A percentile compares a stretch with the other conserved stretches of the same genome.
These are phyloP conservation scores for Clanis bilineata DNA, from an alignment of 2,888 invertebrate genomes.

Conservation along the genomic window DNA sequence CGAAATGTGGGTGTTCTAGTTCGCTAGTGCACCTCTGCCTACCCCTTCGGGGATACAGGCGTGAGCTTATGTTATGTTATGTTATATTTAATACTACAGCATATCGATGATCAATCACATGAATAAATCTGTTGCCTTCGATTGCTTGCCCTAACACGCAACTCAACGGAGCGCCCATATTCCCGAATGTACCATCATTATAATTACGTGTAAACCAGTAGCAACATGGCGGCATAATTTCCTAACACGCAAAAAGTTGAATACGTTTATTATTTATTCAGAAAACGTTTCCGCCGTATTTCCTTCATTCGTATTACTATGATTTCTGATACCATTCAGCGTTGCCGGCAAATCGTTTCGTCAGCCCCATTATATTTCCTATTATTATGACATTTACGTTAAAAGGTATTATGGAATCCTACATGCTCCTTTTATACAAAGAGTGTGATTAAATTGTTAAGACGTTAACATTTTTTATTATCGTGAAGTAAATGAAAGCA, in stretches of 20 bases:
- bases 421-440: not conserved
- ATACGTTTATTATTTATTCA: conserved; percentile 27
- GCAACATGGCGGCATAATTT: conserved; percentile 12
- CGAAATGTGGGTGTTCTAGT: too few relatives aligned
- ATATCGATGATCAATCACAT: not conserved
- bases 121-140: not conserved
- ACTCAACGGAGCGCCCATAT: not conserved
- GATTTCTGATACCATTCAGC: conserved; percentile 25
- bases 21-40: too few relatives aligned
- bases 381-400: conserved; percentile 34
- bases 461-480: too few relatives aligned
- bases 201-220: conserved; percentile 11
- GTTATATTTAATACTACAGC: not conserved
- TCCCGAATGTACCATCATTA: conserved; percentile 3
- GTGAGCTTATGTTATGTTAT: not conserved
- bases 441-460: not conserved
- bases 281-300: conserved; percentile 26
- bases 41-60: too few relatives aligned
- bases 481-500: too few relatives aligned
- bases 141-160: not conserved
- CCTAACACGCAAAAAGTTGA: conserved; percentile 18
- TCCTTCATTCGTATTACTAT: conserved; percentile 25
- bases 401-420: not conserved
- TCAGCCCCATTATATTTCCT: conserved; percentile 29
- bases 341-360: conserved; percentile 21